Conservation (phyloP, 2,113 vertebrate genomes). For the Paraplagusia blochii region DNA sequence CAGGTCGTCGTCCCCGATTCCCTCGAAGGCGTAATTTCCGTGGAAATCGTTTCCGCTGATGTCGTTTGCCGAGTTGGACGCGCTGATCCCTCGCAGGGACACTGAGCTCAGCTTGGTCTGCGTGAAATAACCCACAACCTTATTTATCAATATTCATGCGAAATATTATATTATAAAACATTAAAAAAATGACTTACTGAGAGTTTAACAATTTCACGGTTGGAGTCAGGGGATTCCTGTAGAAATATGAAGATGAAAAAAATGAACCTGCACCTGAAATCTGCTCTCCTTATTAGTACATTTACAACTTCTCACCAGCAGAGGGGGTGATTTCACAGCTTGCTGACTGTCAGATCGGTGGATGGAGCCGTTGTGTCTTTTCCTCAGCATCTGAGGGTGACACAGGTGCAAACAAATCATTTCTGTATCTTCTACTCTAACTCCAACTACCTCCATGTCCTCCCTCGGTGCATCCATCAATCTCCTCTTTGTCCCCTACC, state of each 20-base stretch:
- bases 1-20: conserved; percentile 97
- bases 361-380: conserved; percentile 81
- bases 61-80: conserved; percentile 85
- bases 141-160: background rate
- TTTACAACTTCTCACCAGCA: conserved; percentile 80
- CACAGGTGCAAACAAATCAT: background rate
- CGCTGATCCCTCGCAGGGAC: conserved; percentile 91
- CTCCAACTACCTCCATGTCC: too few species aligned
- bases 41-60: conserved; percentile 89
- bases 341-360: conserved; percentile 91
- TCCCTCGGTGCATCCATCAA: too few species aligned
- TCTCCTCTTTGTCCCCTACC: too few species aligned
- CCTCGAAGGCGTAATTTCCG: conserved; percentile 97
- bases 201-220: conserved; percentile 88
- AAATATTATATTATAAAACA: too few species aligned
- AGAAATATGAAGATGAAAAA: background rate
- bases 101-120: conserved; percentile 95
- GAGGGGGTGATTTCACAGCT: conserved; percentile 90
- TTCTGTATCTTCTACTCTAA: too few species aligned
- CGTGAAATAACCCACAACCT: conserved; percentile 16
- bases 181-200: conserved; percentile 81
- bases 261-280: background rate
- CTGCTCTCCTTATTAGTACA: background rate
- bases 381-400: conserved; percentile 83
- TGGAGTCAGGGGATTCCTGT: conserved; percentile 90